A percentile compares a stretch with the other conserved stretches of the same genome.
Evolutionary conservation across 2,113 vertebrate genomes (phyloP).

Genomic region (Raphicerus campestris): DNA sequence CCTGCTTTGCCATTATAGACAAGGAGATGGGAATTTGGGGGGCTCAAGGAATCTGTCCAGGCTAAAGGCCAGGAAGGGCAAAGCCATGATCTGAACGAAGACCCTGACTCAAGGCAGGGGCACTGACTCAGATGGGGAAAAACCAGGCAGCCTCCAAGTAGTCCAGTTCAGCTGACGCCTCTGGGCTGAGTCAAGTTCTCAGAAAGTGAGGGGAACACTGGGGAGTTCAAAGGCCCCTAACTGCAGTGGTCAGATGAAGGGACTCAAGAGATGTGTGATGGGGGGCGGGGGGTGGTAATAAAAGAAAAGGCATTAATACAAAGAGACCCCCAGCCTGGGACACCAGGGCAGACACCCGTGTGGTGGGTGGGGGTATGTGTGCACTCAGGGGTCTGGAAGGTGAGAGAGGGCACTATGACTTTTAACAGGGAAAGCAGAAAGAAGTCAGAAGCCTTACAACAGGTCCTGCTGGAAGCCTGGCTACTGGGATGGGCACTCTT

Average conservation of each 20-base stretch:
- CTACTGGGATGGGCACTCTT: neutral
- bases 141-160: neutral
- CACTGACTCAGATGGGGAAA: neutral
- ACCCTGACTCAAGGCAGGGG: neutral
- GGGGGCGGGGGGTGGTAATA: accelerated
- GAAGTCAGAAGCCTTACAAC: neutral
- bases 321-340: neutral
- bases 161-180: neutral
- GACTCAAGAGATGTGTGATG: neutral
- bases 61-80: neutral
- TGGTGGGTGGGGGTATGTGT: neutral
- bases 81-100: neutral
- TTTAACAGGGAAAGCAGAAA: neutral
- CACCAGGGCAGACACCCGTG: neutral
- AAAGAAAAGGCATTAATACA: neutral
- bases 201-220: neutral
- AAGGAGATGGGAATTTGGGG: neutral
- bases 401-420: neutral
- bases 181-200: neutral
- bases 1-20: neutral
- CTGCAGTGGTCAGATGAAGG: neutral
- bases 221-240: neutral
- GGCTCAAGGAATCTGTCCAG: neutral
- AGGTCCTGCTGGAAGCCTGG: neutral
- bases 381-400: neutral